These are phyloP conservation scores for Megalopta genalis DNA, from an alignment of 1,140 invertebrate genomes.

Conservation along the genomic window DNA sequence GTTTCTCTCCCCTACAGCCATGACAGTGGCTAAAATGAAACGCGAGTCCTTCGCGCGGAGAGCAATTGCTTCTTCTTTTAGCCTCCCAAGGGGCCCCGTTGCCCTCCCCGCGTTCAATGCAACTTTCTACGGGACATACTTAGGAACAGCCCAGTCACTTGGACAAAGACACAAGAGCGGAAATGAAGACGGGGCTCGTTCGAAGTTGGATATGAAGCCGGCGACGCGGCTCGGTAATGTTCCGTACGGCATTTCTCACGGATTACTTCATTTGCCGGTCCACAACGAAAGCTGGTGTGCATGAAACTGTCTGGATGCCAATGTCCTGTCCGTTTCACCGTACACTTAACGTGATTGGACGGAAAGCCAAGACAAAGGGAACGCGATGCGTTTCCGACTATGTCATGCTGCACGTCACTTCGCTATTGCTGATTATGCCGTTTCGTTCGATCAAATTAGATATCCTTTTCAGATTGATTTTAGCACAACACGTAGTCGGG, in stretches of 20 bases:
- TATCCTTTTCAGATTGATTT: too few species aligned
- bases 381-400: too few species aligned
- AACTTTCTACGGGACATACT: slow-evolving; percentile 20
- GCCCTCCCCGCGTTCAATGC: background rate
- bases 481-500: too few species aligned
- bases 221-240: background rate
- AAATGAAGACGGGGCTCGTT: background rate
- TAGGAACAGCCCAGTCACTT: background rate
- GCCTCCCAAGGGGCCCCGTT: slow-evolving; percentile 14
- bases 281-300: too few species aligned
- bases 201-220: slow-evolving; percentile 15
- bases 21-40: slow-evolving; percentile 51
- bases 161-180: background rate
- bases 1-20: slow-evolving; percentile 20
- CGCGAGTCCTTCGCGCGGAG: slow-evolving; percentile 41
- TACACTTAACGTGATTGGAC: too few species aligned
- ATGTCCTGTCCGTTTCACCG: too few species aligned
- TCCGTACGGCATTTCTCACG: background rate
- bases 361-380: too few species aligned
- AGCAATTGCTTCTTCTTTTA: slow-evolving; percentile 58
- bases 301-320: too few species aligned
- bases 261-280: slow-evolving; percentile 2
- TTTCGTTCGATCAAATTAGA: too few species aligned
- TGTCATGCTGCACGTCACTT: too few species aligned
- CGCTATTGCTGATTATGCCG: too few species aligned